Evolutionary conservation across 2,888 invertebrate genomes (phyloP).

Genomic region (Cosmia trapezina): DNA sequence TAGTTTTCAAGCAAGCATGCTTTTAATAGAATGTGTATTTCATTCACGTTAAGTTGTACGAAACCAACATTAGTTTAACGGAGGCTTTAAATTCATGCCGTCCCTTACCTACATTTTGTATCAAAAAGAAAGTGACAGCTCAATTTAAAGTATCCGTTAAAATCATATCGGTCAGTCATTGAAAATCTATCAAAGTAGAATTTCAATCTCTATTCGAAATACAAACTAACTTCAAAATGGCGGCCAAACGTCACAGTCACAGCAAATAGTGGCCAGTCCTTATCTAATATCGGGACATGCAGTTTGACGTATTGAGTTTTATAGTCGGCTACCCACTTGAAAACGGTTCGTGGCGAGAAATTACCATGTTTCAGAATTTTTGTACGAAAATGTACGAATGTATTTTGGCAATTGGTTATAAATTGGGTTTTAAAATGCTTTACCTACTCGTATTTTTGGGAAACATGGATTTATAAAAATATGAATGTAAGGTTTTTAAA

Average conservation of each 20-base stretch:
- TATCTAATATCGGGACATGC: constrained; percentile 36
- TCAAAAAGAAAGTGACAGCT: too few species aligned
- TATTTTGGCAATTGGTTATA: not conserved
- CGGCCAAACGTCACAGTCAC: constrained; percentile 9
- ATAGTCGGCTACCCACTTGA: constrained; percentile 41
- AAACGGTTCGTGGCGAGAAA: constrained; percentile 27
- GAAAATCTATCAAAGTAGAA: not conserved
- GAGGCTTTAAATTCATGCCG: too few species aligned
- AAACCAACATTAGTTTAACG: too few species aligned
- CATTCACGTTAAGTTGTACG: too few species aligned
- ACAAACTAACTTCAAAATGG: constrained; percentile 38
- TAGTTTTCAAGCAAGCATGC: too few species aligned
- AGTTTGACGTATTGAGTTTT: constrained; percentile 46
- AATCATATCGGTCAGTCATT: too few species aligned
- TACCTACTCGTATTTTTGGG: not conserved
- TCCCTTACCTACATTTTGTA: too few species aligned
- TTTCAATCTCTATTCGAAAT: constrained; percentile 29
- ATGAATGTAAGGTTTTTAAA: not conserved
- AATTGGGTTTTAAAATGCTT: not conserved
- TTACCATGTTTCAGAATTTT: not conserved
- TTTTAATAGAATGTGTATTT: not conserved
- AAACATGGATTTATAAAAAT: not conserved
- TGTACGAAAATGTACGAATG: constrained; percentile 1
- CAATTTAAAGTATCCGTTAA: too few species aligned
- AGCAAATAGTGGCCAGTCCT: constrained; percentile 40